These are phyloP conservation scores for Cephus runcator DNA, from an alignment of 2,888 invertebrate genomes.

Conservation along the genomic window DNA sequence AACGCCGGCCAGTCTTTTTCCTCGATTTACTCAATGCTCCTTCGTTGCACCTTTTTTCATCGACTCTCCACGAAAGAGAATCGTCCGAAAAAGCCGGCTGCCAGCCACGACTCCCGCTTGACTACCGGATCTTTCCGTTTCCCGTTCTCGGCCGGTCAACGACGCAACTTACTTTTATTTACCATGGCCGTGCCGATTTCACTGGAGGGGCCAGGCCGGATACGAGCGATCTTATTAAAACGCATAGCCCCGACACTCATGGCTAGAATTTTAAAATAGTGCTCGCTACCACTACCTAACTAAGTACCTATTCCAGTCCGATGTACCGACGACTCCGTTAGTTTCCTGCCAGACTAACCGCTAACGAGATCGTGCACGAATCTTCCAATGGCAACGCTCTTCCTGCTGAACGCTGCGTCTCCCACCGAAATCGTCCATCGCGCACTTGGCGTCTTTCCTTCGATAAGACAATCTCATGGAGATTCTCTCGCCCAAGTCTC, in stretches of 20 bases:
- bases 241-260: conserved; percentile 15
- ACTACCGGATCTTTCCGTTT: not conserved
- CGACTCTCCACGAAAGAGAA: no score
- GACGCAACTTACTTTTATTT: conserved; percentile 2
- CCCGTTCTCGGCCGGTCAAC: conserved; percentile 1
- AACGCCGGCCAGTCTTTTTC: no score
- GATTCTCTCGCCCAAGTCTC: not conserved
- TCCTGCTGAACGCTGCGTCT: no score
- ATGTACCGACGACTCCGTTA: not conserved
- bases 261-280: conserved; percentile 27
- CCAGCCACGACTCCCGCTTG: not conserved
- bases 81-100: not conserved
- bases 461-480: not conserved
- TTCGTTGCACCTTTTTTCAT: no score
- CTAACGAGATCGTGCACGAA: conserved; percentile 1
- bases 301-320: not conserved
- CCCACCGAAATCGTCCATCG: no score
- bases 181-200: conserved; percentile 2
- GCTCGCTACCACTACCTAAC: not conserved
- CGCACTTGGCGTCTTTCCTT: not conserved
- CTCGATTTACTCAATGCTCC: no score
- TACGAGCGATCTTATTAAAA: conserved; percentile 28
- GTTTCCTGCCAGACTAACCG: not conserved
- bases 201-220: conserved; percentile 19
- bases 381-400: no score